Percentiles rank a stretch among this genome's conserved stretches.
These are phyloP conservation scores for Phaenicophaeus curvirostris DNA, from an alignment of 2,797 vertebrate genomes.

Conservation along the genomic window DNA sequence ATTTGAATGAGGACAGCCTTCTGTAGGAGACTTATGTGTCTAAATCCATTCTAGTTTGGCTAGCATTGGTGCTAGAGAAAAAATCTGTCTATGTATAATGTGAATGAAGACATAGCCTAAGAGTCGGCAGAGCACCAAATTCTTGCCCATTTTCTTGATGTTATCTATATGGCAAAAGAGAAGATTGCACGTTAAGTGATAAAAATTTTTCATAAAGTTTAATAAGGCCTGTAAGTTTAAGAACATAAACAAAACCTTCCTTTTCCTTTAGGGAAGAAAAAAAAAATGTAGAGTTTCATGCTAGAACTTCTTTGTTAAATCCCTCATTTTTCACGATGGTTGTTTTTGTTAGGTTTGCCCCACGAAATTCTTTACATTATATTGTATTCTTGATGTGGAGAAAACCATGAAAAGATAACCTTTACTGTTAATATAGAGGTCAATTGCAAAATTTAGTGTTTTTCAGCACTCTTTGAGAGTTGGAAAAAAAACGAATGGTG, in stretches of 20 bases:
- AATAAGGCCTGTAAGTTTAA: neutral
- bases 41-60: neutral
- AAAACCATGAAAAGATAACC: neutral
- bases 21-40: neutral
- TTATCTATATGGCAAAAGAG: neutral
- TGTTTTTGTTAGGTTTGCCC: neutral
- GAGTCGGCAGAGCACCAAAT: neutral
- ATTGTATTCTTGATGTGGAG: neutral
- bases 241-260: neutral
- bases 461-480: neutral
- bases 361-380: neutral
- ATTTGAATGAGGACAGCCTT: neutral
- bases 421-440: neutral
- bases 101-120: no score
- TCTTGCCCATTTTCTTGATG: neutral
- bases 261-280: neutral
- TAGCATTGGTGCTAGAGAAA: neutral
- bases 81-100: no score
- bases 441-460: neutral
- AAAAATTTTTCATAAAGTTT: neutral
- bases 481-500: neutral
- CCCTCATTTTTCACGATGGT: neutral
- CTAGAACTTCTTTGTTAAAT: neutral
- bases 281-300: neutral
- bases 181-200: neutral